Evolutionary conservation across 2,797 vertebrate genomes (phyloP), one percentile per base, ranked within the genome.

Genomic region (Neosilurus hyrtlii): DNA sequence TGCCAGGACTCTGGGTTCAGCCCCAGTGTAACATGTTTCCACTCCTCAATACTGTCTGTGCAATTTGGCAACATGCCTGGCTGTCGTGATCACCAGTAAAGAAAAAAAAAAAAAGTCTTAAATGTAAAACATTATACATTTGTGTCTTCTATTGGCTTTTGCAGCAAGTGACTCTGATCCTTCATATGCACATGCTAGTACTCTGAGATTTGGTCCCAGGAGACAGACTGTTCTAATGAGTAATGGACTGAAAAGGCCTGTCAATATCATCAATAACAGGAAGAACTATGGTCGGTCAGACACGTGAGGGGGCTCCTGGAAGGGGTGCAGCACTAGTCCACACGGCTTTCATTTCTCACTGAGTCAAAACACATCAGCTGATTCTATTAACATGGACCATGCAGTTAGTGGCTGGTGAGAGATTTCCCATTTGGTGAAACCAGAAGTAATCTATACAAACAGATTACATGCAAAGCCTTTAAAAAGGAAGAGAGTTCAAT

Each of bases 361-460:
- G 54, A 86, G 79, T 84, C 81, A 89, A 66, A 85, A 67, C 59
- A 72, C 73, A 78, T 77, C 76, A 83, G 81, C 84, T 74, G 85
- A 88, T 66, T 79, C 59, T 56, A 67, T 74, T 81, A 79, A 85
- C 88, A 82, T 74, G 81, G 26, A 37, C 11, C 11, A 80, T 10
- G 84, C 85, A 89, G 86, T 73, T 79, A 83, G 57, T 72, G 72
- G 10, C 67, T n/a, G 30, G 67, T 70, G 87, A 82, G 65, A 85
- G 84, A 84, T 14, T 56, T 2, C 24, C 26, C 79, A 83, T 88
- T 89, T 84, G 86, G 83, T 85, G 83, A 57, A 16, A 52, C 7
- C n/a, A 54, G 8, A 72, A 72, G 22, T 24, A 52, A 74, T 74
- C 9, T 24, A 83, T 82, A 43, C 56, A 4, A 84, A 88, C 62